These are phyloP conservation scores for Drosophila busckii DNA, from an alignment of 1,140 invertebrate genomes.

Conservation along the genomic window DNA sequence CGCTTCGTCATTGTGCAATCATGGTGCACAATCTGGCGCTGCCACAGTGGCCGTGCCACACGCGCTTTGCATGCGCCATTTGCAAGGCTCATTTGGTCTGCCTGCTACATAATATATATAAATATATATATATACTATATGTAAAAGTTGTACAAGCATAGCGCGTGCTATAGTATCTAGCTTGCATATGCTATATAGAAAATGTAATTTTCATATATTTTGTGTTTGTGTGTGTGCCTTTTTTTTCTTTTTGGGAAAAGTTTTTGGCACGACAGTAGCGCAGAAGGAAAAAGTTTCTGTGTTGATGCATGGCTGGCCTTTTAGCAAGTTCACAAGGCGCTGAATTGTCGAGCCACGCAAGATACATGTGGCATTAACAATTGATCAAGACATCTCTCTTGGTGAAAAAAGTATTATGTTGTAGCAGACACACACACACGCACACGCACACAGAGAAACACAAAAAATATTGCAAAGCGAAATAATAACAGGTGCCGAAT, in stretches of 20 bases:
- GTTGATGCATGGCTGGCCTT: conserved; percentile 60
- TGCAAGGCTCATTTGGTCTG: conserved; percentile 46
- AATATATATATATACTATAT: no score
- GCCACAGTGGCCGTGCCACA: conserved; percentile 12
- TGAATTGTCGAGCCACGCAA: conserved; percentile 40
- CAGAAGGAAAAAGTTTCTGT: conserved; percentile 48
- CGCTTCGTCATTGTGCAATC: conserved; percentile 53
- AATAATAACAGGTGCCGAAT: conserved; percentile 77
- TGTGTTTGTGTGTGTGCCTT: no score
- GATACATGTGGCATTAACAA: conserved; percentile 72
- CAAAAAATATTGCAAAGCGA: conserved; percentile 60
- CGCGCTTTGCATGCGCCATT: conserved; percentile 49
- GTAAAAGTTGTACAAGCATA: no score
- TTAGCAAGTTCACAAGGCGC: conserved; percentile 62
- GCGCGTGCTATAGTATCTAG: no score
- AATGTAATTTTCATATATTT: conserved; percentile 22
- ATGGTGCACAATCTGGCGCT: conserved; percentile 52
- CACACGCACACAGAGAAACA: conserved; percentile 5
- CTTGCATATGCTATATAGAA: conserved; percentile 6
- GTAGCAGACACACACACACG: conserved; percentile 17
- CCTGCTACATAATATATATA: no score
- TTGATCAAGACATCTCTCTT: conserved; percentile 55
- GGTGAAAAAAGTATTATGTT: conserved; percentile 60
- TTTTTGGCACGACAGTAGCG: conserved; percentile 42
- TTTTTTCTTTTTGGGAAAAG: conserved; percentile 53